Evolutionary conservation across 2,888 invertebrate genomes (phyloP).

Genomic region (Sphaeridia pumilis): DNA sequence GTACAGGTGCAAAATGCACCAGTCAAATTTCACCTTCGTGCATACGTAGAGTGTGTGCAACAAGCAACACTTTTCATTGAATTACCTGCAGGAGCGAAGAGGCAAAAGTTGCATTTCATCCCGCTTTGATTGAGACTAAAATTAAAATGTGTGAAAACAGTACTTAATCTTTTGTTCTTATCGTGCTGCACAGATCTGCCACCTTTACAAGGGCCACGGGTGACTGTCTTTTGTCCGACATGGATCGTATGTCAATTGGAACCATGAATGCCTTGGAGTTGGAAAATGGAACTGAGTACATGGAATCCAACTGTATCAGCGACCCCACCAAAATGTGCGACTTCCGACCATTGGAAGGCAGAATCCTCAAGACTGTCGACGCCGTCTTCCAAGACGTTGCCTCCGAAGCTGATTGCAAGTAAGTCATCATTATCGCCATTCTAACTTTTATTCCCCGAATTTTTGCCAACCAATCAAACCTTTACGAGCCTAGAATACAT

Average conservation of each 20-base stretch:
- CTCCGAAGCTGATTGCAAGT: slow-evolving; percentile 35
- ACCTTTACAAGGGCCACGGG: slow-evolving; percentile 77
- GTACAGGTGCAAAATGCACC: too few relatives aligned
- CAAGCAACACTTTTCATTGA: too few relatives aligned
- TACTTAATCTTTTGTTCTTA: too few relatives aligned
- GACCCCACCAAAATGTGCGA: slow-evolving; percentile 90
- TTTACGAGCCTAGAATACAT: too few relatives aligned
- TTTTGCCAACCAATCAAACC: background rate
- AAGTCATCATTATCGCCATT: too few relatives aligned
- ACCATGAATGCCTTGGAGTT: slow-evolving; percentile 61
- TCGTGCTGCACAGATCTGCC: slow-evolving; percentile 69
- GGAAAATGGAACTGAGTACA: slow-evolving; percentile 55
- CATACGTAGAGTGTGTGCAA: too few relatives aligned
- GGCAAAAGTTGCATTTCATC: too few relatives aligned
- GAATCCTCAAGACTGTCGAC: slow-evolving; percentile 85
- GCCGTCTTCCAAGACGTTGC: slow-evolving; percentile 53
- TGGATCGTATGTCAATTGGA: slow-evolving; percentile 81
- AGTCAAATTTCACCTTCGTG: too few relatives aligned
- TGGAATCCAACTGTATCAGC: slow-evolving; percentile 86
- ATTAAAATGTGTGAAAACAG: too few relatives aligned
- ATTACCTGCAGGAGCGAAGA: too few relatives aligned
- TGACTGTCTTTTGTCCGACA: slow-evolving; percentile 75
- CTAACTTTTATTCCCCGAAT: background rate
- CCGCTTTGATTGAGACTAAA: too few relatives aligned
- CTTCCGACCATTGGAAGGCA: slow-evolving; percentile 63